Percentiles rank a stretch among this genome's conserved stretches.
These are phyloP conservation scores for Semnornis frantzii DNA, from an alignment of 2,113 vertebrate species.

Conservation along the genomic window DNA sequence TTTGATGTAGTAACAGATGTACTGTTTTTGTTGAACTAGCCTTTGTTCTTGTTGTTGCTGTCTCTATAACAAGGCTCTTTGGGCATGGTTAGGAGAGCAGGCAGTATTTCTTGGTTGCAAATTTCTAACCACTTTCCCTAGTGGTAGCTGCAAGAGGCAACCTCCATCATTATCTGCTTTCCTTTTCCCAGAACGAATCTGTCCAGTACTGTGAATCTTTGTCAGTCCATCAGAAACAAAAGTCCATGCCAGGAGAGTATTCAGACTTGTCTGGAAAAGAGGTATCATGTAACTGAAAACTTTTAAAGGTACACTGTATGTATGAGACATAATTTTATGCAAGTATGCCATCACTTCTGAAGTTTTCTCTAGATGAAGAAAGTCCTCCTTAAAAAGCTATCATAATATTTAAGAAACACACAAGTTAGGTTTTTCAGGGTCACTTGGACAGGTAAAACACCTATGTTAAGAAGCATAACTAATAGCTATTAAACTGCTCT, in stretches of 20 bases:
- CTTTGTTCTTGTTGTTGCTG: constrained; percentile 1
- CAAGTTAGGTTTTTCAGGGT: background rate
- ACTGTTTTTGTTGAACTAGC: constrained; percentile 31
- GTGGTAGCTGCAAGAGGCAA: background rate
- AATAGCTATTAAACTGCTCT: constrained; percentile 1
- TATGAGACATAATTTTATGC: background rate
- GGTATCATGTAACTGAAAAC: background rate
- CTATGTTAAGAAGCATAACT: background rate
- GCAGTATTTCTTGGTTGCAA: constrained; percentile 34
- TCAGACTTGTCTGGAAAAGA: background rate
- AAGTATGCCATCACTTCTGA: background rate
- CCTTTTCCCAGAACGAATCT: constrained; percentile 11
- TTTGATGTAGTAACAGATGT: constrained; percentile 69
- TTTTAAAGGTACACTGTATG: background rate
- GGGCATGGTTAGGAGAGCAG: background rate
- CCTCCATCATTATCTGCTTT: background rate
- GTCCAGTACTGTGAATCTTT: background rate
- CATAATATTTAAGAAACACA: background rate
- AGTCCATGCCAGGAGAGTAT: background rate
- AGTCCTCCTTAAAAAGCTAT: background rate
- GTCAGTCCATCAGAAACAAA: background rate
- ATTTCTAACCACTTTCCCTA: constrained; percentile 44
- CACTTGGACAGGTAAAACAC: background rate
- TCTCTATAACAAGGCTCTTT: constrained; percentile 23
- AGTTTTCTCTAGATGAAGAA: background rate